Percentiles rank a stretch among this genome's conserved stretches.
Conservation (phyloP, 2,888 invertebrate genomes). For the Drosophila macrospina region DNA sequence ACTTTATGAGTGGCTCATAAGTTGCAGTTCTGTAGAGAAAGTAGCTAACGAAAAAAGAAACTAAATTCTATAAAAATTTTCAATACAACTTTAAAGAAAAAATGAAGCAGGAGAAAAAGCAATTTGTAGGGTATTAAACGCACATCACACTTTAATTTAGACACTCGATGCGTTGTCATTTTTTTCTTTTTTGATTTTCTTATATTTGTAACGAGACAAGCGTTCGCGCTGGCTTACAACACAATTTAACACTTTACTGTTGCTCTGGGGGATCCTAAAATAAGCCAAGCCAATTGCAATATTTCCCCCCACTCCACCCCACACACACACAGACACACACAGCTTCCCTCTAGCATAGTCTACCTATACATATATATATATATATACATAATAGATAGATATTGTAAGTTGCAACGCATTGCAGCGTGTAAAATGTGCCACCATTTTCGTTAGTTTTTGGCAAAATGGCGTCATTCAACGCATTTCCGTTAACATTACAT, state of each 20-base stretch:
- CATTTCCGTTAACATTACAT: conserved; percentile 80
- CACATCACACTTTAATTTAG: too few species aligned
- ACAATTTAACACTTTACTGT: conserved; percentile 75
- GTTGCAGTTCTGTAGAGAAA: not conserved
- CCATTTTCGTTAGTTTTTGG: conserved; percentile 47
- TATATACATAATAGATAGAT: not conserved
- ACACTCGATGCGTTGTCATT: conserved; percentile 13
- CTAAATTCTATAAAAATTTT: too few species aligned
- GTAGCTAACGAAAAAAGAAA: not conserved
- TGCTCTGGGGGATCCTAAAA: conserved; percentile 53
- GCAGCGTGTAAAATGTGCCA: conserved; percentile 38
- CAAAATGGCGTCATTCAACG: conserved; percentile 76
- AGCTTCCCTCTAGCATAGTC: not conserved
- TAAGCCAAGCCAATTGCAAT: conserved; percentile 58
- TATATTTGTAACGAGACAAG: conserved; percentile 22
- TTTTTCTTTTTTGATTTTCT: conserved; percentile 15
- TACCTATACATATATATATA: conserved; percentile 2
- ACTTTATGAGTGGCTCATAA: not conserved
- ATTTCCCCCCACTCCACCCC: too few species aligned
- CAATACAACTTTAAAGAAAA: too few species aligned
- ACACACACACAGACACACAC: not conserved
- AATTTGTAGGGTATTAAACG: too few species aligned
- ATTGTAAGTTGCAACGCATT: conserved; percentile 35
- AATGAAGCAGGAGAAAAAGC: too few species aligned
- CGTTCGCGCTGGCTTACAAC: conserved; percentile 47